These are phyloP conservation scores for Girardinichthys multiradiatus DNA, from an alignment of 2,113 vertebrate genomes.

Conservation along the genomic window DNA sequence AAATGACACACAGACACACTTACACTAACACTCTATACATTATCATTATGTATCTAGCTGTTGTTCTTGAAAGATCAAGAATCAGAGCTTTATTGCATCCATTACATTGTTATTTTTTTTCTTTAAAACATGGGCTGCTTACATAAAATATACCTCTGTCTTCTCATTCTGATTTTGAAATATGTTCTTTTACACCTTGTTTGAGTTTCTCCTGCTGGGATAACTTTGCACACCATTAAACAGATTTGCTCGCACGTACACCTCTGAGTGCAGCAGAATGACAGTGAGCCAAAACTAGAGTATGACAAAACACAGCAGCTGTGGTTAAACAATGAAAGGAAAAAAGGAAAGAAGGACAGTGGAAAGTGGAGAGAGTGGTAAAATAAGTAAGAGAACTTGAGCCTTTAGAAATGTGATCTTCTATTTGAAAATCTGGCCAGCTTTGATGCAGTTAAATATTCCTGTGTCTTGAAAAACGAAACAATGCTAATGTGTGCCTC, in stretches of 20 bases:
- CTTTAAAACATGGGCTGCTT: neutral
- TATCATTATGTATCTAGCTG: neutral
- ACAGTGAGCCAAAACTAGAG: slow-evolving; percentile 31
- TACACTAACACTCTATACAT: neutral
- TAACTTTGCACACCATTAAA: neutral
- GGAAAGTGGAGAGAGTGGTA: neutral
- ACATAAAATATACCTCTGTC: neutral
- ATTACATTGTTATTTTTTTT: neutral
- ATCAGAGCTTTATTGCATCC: neutral
- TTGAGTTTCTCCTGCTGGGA: slow-evolving; percentile 16
- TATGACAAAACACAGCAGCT: slow-evolving; percentile 57
- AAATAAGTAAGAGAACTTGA: slow-evolving; percentile 22
- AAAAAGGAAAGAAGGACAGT: slow-evolving; percentile 15
- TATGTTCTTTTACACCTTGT: neutral
- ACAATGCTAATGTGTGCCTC: slow-evolving; percentile 53
- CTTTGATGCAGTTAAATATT: slow-evolving; percentile 61
- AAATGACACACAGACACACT: neutral
- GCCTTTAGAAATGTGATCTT: slow-evolving; percentile 40
- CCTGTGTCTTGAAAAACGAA: slow-evolving; percentile 48
- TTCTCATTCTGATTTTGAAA: slow-evolving; percentile 14
- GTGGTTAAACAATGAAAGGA: slow-evolving; percentile 45
- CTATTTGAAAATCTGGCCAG: slow-evolving; percentile 38
- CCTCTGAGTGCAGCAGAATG: slow-evolving; percentile 6
- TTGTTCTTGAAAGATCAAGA: too few species aligned
- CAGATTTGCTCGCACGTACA: neutral